These are phyloP conservation scores for Dallia pectoralis DNA, from an alignment of 2,797 vertebrate species.

Conservation along the genomic window DNA sequence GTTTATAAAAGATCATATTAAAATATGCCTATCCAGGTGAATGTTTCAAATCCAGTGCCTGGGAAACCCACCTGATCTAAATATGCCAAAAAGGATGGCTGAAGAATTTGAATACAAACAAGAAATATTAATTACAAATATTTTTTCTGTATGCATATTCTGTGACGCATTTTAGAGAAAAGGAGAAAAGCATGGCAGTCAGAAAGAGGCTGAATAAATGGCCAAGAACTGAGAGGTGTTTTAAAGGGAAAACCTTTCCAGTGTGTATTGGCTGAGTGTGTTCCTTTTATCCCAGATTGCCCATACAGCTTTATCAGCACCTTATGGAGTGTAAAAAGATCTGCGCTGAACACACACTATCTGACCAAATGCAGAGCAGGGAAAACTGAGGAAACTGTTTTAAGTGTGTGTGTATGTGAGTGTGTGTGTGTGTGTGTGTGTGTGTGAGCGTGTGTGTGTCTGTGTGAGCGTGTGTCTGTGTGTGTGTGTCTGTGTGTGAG, in stretches of 20 bases:
- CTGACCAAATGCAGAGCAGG: not conserved
- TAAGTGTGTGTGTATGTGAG: not conserved
- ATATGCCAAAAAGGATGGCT: not conserved
- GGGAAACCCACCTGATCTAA: not conserved
- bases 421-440: slow-evolving; percentile 16
- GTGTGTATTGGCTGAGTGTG: not conserved
- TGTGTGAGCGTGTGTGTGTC: slow-evolving; percentile 25
- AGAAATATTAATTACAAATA: too few relatives aligned
- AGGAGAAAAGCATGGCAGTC: too few relatives aligned
- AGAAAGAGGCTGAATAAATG: not conserved
- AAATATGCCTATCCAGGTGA: too few relatives aligned
- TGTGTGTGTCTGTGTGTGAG: not conserved
- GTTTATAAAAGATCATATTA: too few relatives aligned
- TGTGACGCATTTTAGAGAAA: not conserved
- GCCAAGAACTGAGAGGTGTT: not conserved
- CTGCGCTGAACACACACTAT: not conserved
- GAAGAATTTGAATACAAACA: not conserved
- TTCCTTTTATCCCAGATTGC: not conserved
- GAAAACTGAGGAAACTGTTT: not conserved
- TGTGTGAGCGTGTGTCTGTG: slow-evolving; percentile 8
- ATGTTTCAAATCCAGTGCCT: not conserved
- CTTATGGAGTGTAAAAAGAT: not conserved
- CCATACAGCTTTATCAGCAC: not conserved
- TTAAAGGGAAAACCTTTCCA: not conserved
- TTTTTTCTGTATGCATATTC: not conserved